Conservation (phyloP, 2,888 invertebrate genomes). For the Cephus sareptanus region DNA sequence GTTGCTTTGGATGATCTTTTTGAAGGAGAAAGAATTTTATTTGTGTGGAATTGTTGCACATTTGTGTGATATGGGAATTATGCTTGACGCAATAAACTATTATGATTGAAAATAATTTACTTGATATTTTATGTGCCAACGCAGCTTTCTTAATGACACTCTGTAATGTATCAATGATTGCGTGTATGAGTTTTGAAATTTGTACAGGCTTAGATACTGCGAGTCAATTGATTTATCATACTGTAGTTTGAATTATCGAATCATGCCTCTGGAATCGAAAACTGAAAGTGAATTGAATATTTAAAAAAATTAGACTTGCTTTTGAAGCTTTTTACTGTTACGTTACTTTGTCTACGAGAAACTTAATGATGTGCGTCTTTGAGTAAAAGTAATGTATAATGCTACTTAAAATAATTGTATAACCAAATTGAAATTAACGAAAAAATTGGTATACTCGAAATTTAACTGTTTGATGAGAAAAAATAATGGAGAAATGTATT, state of each 20-base stretch:
- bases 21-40: neutral
- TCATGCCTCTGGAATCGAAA: neutral
- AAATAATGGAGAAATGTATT: neutral
- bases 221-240: neutral
- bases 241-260: neutral
- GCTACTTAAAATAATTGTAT: neutral
- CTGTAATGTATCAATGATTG: neutral
- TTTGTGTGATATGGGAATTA: neutral
- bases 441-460: neutral
- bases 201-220: too few species aligned
- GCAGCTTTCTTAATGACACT: neutral
- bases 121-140: slow-evolving; percentile 29
- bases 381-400: neutral
- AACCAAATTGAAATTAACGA: neutral
- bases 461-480: neutral
- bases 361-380: neutral
- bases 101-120: slow-evolving; percentile 32
- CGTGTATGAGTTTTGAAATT: too few species aligned
- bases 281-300: neutral
- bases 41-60: neutral
- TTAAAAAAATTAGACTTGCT: neutral
- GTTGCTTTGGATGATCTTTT: neutral
- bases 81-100: slow-evolving; percentile 10
- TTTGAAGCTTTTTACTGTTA: neutral
- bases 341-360: neutral